phyloP scores from a whole-genome alignment of 2,797 vertebrate species.

The Oceanodroma leucorhoa region DNA sequence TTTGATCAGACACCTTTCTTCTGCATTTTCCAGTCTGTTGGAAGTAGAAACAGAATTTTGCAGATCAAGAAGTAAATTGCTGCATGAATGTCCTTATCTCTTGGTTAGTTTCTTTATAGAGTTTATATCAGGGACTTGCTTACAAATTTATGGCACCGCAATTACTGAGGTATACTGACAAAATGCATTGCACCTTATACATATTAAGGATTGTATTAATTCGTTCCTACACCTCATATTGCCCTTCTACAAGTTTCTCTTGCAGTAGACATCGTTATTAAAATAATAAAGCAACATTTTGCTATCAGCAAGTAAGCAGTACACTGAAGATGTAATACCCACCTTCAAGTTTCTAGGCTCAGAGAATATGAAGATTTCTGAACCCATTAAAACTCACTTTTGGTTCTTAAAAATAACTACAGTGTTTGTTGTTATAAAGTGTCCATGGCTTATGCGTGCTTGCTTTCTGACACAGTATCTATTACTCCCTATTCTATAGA shows the following conservation, averaged over 20 bases:
- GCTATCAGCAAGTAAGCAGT: not conserved
- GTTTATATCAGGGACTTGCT: not conserved
- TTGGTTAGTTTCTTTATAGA: slow-evolving; percentile 21
- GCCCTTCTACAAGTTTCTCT: not conserved
- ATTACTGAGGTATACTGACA: not conserved
- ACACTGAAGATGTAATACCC: not conserved
- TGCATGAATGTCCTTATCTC: not conserved
- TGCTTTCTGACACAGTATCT: not conserved
- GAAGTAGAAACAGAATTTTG: slow-evolving; percentile 25
- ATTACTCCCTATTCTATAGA: not conserved
- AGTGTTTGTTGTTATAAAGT: not conserved
- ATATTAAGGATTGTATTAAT: not conserved
- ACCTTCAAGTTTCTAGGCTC: not conserved
- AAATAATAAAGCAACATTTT: not conserved
- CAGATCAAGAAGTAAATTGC: slow-evolving; percentile 27
- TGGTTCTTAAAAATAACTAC: not conserved
- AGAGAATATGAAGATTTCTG: not conserved
- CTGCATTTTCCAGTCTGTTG: not conserved
- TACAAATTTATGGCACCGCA: not conserved
- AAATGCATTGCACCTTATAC: not conserved
- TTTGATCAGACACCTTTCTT: not conserved
- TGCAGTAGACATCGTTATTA: not conserved
- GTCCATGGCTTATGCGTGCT: not conserved
- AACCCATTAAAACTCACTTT: not conserved
- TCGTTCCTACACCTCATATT: not conserved